phyloP scores from a whole-genome alignment of 2,888 invertebrate species.

The Oscheius sp. region DNA sequence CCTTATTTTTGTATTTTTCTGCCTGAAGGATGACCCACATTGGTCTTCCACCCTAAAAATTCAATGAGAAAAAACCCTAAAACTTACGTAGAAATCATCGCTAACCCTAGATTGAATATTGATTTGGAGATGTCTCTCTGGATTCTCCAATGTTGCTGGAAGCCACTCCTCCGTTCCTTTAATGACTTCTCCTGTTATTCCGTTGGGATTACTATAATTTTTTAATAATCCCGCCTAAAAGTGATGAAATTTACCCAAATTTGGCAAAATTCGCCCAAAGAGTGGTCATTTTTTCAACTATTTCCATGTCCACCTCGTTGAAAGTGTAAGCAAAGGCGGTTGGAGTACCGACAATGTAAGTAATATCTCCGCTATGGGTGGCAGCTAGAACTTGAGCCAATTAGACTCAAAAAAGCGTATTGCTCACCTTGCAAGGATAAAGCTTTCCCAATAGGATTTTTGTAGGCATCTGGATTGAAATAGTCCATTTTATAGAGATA shows the following conservation, averaged over 20 bases:
- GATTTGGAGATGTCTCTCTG: conserved; percentile 7
- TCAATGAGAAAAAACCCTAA: not conserved
- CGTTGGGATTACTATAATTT: not conserved
- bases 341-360: conserved; percentile 59
- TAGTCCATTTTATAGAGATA: conserved; percentile 30
- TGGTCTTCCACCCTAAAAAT: conserved; percentile 2
- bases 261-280: conserved; percentile 25
- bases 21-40: not conserved
- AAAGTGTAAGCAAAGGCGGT: conserved; percentile 20
- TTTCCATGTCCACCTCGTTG: conserved; percentile 3
- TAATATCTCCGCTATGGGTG: conserved; percentile 62
- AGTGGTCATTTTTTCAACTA: conserved; percentile 11
- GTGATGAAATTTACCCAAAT: conserved; percentile 5
- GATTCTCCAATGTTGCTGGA: not conserved
- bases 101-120: not conserved
- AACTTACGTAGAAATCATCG: conserved; percentile 1
- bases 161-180: too few relatives aligned
- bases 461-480: conserved; percentile 24
- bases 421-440: not conserved
- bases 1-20: not conserved
- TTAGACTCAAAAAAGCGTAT: not conserved
- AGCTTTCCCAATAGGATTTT: not conserved
- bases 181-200: too few relatives aligned
- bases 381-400: conserved; percentile 46
- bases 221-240: not conserved